phyloP scores from a whole-genome alignment of 1,140 invertebrate genomes.

The Probaryconus sp. region DNA sequence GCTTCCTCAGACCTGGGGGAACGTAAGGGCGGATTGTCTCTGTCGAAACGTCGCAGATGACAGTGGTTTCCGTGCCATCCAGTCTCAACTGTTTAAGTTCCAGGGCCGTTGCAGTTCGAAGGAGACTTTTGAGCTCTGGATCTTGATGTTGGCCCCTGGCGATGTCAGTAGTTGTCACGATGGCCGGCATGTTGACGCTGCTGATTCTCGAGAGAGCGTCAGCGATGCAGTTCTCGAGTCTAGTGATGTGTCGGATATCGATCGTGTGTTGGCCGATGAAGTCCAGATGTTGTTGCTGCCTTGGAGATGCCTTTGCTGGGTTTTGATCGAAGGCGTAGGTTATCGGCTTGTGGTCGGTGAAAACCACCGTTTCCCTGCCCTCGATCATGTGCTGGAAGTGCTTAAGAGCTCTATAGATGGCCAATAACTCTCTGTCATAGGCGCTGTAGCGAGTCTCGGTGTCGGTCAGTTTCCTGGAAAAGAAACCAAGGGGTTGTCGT shows the following conservation, averaged over 20 bases:
- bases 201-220: conserved; percentile 65
- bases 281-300: conserved; percentile 64
- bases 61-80: conserved; percentile 1
- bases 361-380: conserved; percentile 68
- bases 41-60: conserved; percentile 9
- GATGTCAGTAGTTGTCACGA: too few relatives aligned
- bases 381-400: conserved; percentile 75
- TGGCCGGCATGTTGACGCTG: background rate
- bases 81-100: background rate
- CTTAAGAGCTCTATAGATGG: conserved; percentile 72
- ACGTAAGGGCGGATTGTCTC: conserved; percentile 17
- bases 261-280: conserved; percentile 70
- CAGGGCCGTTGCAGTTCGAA: too few relatives aligned
- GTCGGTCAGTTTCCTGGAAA: conserved; percentile 67
- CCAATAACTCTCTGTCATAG: conserved; percentile 77
- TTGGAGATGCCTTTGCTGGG: conserved; percentile 59
- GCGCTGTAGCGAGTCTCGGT: conserved; percentile 69
- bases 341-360: conserved; percentile 73
- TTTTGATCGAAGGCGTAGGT: conserved; percentile 65
- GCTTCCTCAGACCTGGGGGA: background rate
- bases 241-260: conserved; percentile 67
- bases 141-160: too few relatives aligned
- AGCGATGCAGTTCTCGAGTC: conserved; percentile 66
- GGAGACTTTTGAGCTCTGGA: too few relatives aligned
- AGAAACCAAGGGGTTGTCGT: conserved; percentile 70